Conservation (phyloP, 2,797 vertebrate species). For the Notolabrus celidotus region DNA sequence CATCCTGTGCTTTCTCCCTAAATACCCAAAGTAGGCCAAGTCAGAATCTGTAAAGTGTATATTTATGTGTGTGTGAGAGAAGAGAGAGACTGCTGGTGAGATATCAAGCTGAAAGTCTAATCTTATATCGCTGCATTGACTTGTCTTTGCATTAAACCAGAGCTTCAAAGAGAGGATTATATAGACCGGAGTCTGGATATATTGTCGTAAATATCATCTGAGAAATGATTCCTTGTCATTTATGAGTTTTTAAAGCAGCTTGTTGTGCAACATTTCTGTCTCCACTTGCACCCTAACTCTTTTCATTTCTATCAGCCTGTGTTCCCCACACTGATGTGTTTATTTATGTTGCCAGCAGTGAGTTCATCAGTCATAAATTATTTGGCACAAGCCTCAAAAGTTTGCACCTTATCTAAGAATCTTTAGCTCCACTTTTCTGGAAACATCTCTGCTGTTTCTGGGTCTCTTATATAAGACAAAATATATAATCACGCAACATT, state of each 20-base stretch:
- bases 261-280: slow-evolving; percentile 22
- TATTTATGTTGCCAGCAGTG: slow-evolving; percentile 3
- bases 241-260: slow-evolving; percentile 16
- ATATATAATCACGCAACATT: slow-evolving; percentile 1
- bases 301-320: background rate
- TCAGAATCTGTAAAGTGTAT: slow-evolving; percentile 47
- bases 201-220: slow-evolving; percentile 21
- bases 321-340: slow-evolving; percentile 23
- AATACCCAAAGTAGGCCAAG: slow-evolving; percentile 68
- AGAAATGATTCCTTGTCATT: slow-evolving; percentile 34
- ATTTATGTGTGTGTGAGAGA: slow-evolving; percentile 17
- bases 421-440: background rate
- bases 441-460: background rate
- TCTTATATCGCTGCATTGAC: slow-evolving; percentile 26
- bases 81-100: slow-evolving; percentile 34
- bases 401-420: background rate
- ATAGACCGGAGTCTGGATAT: slow-evolving; percentile 28
- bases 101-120: slow-evolving; percentile 45
- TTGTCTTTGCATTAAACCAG: slow-evolving; percentile 53
- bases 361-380: slow-evolving; percentile 21
- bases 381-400: slow-evolving; percentile 10
- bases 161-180: slow-evolving; percentile 48
- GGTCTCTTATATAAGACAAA: background rate
- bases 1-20: slow-evolving; percentile 28
- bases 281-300: slow-evolving; percentile 9